These are phyloP conservation scores for Scolopax mira DNA, from an alignment of 2,113 vertebrate species.

Conservation along the genomic window DNA sequence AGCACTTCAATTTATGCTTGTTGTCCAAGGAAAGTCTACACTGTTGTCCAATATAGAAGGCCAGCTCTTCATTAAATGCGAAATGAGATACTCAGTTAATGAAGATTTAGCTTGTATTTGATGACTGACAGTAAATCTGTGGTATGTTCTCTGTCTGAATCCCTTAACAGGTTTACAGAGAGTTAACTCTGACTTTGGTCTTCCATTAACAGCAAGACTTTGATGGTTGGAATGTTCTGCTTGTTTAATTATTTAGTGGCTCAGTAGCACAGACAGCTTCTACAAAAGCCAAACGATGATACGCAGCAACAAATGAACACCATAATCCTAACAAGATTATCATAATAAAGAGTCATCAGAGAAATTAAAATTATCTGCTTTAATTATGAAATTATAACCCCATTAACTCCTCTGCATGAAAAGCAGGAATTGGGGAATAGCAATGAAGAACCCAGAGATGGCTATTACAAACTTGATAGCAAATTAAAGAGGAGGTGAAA, in stretches of 20 bases:
- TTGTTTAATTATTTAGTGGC: slow-evolving; percentile 69
- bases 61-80: slow-evolving; percentile 38
- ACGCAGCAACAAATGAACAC: slow-evolving; percentile 64
- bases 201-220: slow-evolving; percentile 54
- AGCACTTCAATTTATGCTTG: slow-evolving; percentile 8
- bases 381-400: slow-evolving; percentile 81
- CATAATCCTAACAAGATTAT: slow-evolving; percentile 78
- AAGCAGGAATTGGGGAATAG: slow-evolving; percentile 69
- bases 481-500: slow-evolving; percentile 45
- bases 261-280: slow-evolving; percentile 32
- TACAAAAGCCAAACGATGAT: slow-evolving; percentile 65
- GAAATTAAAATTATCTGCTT: slow-evolving; percentile 79
- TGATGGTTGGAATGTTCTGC: slow-evolving; percentile 10
- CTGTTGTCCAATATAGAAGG: not conserved
- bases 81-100: slow-evolving; percentile 52
- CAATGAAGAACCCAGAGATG: slow-evolving; percentile 54
- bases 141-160: slow-evolving; percentile 13
- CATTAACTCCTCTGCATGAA: slow-evolving; percentile 73
- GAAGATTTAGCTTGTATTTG: slow-evolving; percentile 38
- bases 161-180: slow-evolving; percentile 48
- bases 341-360: slow-evolving; percentile 76
- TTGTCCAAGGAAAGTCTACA: not conserved
- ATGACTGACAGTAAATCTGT: slow-evolving; percentile 28
- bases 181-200: slow-evolving; percentile 54
- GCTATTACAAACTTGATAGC: slow-evolving; percentile 44